Percentiles rank a stretch among this genome's conserved stretches.
Evolutionary conservation across 2,888 invertebrate species (phyloP).

Genomic region (Athalia cordata): DNA sequence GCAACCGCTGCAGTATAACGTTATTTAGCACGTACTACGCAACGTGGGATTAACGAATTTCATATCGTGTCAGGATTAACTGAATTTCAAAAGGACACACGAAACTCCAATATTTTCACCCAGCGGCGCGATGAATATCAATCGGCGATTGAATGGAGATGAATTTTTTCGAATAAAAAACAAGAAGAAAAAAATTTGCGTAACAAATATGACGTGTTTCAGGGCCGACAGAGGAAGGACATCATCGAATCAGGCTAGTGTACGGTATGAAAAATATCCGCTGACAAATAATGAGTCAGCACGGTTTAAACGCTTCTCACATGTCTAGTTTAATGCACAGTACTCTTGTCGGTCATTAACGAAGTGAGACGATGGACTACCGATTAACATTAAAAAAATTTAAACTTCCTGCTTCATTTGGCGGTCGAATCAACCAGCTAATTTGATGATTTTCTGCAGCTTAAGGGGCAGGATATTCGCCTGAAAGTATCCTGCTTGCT

Average conservation of each 20-base stretch:
- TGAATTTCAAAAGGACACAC: too few species aligned
- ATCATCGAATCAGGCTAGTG: too few species aligned
- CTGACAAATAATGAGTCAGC: background rate
- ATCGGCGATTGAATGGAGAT: too few species aligned
- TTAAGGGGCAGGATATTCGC: constrained; percentile 22
- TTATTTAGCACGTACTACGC: background rate
- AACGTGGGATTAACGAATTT: constrained; percentile 8
- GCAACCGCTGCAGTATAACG: constrained; percentile 19
- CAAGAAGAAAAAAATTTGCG: too few species aligned
- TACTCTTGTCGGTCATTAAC: background rate
- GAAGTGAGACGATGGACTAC: constrained; percentile 12
- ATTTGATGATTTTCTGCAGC: constrained; percentile 15
- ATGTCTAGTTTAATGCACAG: background rate
- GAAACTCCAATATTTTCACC: too few species aligned
- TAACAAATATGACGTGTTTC: too few species aligned
- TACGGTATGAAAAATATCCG: constrained; percentile 1
- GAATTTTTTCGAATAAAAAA: too few species aligned
- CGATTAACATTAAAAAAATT: constrained; percentile 19
- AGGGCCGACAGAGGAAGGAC: too few species aligned
- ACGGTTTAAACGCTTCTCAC: background rate
- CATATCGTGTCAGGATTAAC: background rate
- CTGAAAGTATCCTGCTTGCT: constrained; percentile 26
- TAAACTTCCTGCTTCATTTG: constrained; percentile 10
- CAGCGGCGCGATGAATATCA: too few species aligned
- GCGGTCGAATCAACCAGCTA: constrained; percentile 8